Evolutionary conservation across 2,797 vertebrate species (phyloP).

Genomic region (Danio choprae): DNA sequence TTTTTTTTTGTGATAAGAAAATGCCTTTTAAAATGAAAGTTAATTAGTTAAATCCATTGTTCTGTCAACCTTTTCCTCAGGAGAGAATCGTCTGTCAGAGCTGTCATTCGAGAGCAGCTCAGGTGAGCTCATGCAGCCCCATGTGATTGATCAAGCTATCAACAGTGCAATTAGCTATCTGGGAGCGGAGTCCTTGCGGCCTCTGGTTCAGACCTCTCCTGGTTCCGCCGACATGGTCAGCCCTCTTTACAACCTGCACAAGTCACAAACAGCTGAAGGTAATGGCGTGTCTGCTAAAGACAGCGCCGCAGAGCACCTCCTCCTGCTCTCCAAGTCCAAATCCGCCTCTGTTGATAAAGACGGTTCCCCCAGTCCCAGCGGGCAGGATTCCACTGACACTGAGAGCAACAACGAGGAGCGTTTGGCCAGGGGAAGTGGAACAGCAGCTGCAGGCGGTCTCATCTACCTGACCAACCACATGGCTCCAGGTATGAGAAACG

Average conservation of each 20-base stretch:
- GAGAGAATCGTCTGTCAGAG: conserved; percentile 91
- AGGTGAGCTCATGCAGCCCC: conserved; percentile 91
- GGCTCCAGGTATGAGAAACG: conserved; percentile 86
- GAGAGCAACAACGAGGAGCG: conserved; percentile 96
- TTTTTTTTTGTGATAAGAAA: too few species aligned
- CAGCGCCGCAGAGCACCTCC: conserved; percentile 92
- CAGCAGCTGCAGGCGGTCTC: conserved; percentile 70
- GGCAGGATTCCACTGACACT: conserved; percentile 97
- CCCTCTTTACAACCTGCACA: conserved; percentile 90
- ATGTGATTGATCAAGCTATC: conserved; percentile 98
- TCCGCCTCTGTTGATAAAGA: conserved; percentile 91
- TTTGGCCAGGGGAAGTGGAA: conserved; percentile 71
- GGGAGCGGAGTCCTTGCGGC: conserved; percentile 94
- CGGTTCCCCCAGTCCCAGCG: conserved; percentile 93
- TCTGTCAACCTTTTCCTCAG: conserved; percentile 68
- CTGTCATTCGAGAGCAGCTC: conserved; percentile 85
- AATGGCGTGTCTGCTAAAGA: conserved; percentile 86
- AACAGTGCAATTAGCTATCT: conserved; percentile 98
- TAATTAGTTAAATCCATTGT: conserved; percentile 3
- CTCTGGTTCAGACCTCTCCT: conserved; percentile 92
- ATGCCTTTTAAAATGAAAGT: too few species aligned
- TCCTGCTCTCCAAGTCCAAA: conserved; percentile 96
- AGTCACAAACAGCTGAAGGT: conserved; percentile 72
- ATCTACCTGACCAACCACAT: conserved; percentile 98
- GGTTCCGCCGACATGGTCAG: conserved; percentile 84